These are phyloP conservation scores for Bufo gargarizans DNA, from an alignment of 2,113 vertebrate species.

Conservation along the genomic window DNA sequence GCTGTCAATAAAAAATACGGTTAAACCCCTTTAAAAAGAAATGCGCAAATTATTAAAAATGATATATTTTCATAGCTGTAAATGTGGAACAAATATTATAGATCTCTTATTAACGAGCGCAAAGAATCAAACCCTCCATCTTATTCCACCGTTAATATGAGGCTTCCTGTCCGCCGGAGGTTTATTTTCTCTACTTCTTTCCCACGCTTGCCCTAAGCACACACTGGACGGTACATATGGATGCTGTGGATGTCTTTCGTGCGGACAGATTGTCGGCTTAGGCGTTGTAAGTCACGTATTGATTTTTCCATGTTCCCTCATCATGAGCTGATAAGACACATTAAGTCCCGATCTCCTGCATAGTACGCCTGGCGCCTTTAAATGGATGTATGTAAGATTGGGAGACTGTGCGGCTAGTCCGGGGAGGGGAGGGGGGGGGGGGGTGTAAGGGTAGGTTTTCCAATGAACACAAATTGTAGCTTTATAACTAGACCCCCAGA, in stretches of 20 bases:
- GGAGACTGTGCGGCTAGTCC: too few species aligned
- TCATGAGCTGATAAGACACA: slow-evolving; percentile 3
- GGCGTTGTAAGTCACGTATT: slow-evolving; percentile 7
- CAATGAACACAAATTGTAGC: neutral
- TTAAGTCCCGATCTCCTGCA: slow-evolving; percentile 27
- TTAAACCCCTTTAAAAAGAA: too few species aligned
- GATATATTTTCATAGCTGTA: too few species aligned
- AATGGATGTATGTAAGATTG: neutral
- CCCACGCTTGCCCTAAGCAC: neutral
- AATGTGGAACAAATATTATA: neutral
- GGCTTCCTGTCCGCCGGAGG: neutral
- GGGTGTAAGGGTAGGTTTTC: neutral
- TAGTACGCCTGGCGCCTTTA: slow-evolving; percentile 14
- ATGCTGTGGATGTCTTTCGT: neutral
- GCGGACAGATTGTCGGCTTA: slow-evolving; percentile 9
- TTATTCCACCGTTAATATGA: neutral
- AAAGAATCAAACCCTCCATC: neutral
- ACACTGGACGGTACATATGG: neutral
- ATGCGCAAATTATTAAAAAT: too few species aligned
- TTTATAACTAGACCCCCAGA: neutral
- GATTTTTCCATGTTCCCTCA: slow-evolving; percentile 32
- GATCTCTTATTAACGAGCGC: neutral
- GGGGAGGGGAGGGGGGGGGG: neutral
- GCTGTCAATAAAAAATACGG: too few species aligned
- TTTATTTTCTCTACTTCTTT: neutral